Evolutionary conservation across 2,888 invertebrate species (phyloP).

Genomic region (Chalcis sispes): DNA sequence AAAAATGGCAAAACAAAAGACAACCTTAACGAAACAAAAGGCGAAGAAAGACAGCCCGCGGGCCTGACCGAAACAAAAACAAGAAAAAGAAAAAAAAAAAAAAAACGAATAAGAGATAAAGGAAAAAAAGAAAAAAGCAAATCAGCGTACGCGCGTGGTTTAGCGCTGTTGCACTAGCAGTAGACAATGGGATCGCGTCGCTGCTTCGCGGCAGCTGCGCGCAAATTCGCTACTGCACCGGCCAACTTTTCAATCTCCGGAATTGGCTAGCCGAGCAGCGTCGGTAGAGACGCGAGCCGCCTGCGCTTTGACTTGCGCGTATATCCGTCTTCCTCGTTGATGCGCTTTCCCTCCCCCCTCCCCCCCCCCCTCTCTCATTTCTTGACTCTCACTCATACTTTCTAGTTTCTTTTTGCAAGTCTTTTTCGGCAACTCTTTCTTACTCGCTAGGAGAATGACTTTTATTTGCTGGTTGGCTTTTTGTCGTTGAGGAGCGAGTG

Average conservation of each 20-base stretch:
- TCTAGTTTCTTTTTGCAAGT: no score
- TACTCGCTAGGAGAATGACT: neutral
- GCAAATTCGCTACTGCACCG: no score
- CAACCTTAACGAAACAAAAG: no score
- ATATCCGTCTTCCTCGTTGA: neutral
- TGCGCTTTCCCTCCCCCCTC: neutral
- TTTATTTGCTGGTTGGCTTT: neutral
- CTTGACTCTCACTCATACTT: no score
- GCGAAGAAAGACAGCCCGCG: no score
- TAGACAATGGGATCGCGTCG: constrained; percentile 27
- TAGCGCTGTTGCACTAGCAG: neutral
- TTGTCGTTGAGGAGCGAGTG: neutral
- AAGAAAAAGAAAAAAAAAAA: neutral
- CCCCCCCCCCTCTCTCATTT: no score
- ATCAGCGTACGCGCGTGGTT: constrained; percentile 5
- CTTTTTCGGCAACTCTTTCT: no score
- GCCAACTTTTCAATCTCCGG: constrained; percentile 71
- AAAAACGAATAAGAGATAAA: neutral
- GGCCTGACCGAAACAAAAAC: neutral
- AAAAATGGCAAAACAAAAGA: no score
- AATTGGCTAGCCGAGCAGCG: constrained; percentile 64
- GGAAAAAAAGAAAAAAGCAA: constrained; percentile 3
- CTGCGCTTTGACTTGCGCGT: no score
- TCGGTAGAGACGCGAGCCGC: no score
- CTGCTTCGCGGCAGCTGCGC: no score